Evolutionary conservation across 2,888 invertebrate genomes (phyloP), one percentile per base, ranked within the genome.

Genomic region (Lymantria dispar): DNA sequence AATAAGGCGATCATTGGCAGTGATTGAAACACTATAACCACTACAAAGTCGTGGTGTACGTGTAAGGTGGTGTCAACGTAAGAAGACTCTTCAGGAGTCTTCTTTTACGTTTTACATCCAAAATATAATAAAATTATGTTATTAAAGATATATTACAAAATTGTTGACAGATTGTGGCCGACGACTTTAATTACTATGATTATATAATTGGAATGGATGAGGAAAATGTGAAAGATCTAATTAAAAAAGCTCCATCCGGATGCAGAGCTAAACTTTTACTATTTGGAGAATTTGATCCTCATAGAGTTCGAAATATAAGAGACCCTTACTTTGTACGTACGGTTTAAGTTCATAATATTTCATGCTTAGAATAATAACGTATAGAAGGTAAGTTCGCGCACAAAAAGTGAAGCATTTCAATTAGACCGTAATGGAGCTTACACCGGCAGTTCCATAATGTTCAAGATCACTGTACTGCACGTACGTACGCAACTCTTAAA

Each of bases 171-270:
- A 92, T 98, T 43, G 92, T 85, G 8, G 73, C 91, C 39, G 91
- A 93, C 13, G 98, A 99, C 77, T 98, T 97, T 70, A 78, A 91
- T 9, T 87, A 93, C 10, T 99, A 95, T 81, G 96, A 98, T 83
- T 97, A 94, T 79, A 98, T 99, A 67, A 97, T 99, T 90, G 98
- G 98, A 8, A 98, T 98, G 98, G 99, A 99, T 80, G 93, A 96
- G 50, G 94, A 94, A 11, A 99, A 98, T 77, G 97, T 98, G 87
- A 82, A 79, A 8, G 94, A 95, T 62, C 83, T 97, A 48, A 92
- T 93, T 36, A 83, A 85, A 30, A 85, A 92, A 64, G 94, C 95
- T 33, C 96, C 96, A 0, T 81, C 90, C 48, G 88, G 91, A 22
- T 87, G 92, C 52, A 95, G 93, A 74, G 96, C 98, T 0, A 93